These are phyloP conservation scores for Kradibia gibbosae DNA, from an alignment of 1,140 invertebrate genomes.

Conservation along the genomic window DNA sequence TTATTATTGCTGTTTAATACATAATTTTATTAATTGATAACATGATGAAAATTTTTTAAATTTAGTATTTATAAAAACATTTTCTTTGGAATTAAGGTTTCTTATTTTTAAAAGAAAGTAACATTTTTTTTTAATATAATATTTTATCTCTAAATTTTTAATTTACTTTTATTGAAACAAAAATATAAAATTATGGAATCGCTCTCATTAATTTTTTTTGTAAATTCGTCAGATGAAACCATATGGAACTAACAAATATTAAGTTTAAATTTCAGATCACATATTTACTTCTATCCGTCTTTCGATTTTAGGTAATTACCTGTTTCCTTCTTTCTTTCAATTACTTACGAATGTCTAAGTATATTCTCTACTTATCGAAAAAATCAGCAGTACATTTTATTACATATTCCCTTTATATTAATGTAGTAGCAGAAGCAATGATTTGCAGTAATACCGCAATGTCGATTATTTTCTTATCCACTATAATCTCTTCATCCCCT, in stretches of 20 bases:
- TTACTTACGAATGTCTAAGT: not conserved
- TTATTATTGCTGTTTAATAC: too few relatives aligned
- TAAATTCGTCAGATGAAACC: not conserved
- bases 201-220: not conserved
- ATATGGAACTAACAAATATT: not conserved
- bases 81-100: too few relatives aligned
- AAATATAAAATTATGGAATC: not conserved
- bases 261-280: not conserved
- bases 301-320: not conserved
- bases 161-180: not conserved
- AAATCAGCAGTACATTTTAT: slow-evolving; percentile 6
- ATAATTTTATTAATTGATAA: too few relatives aligned
- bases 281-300: not conserved
- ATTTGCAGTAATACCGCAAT: slow-evolving; percentile 36
- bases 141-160: too few relatives aligned
- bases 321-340: not conserved
- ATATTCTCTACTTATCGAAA: not conserved
- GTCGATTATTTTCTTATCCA: slow-evolving; percentile 25
- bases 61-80: too few relatives aligned
- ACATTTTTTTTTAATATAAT: too few relatives aligned
- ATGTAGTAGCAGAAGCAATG: slow-evolving; percentile 5
- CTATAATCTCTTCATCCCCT: not conserved
- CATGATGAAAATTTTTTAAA: too few relatives aligned
- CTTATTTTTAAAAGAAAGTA: too few relatives aligned
- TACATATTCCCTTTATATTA: not conserved